phyloP scores from a whole-genome alignment of 2,797 vertebrate species.

The Chaetophractus vellerosus region DNA sequence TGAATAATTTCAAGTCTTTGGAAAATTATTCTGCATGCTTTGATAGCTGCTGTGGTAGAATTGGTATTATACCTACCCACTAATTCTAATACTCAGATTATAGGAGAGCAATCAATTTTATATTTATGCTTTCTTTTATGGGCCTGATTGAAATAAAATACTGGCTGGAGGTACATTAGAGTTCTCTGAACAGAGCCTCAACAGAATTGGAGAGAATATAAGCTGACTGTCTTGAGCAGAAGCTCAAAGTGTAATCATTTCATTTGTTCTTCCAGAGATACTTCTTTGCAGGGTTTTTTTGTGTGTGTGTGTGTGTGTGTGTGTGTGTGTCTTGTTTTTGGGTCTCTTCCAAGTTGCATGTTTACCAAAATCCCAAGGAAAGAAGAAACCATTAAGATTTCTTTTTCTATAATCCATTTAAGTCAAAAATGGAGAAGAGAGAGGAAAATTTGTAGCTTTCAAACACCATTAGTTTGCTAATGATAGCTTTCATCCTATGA shows the following conservation, averaged over 20 bases:
- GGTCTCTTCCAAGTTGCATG: conserved; percentile 78
- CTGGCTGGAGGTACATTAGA: conserved; percentile 79
- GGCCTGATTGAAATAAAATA: conserved; percentile 85
- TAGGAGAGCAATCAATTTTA: conserved; percentile 80
- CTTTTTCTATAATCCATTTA: conserved; percentile 86
- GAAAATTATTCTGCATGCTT: conserved; percentile 81
- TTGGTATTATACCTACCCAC: conserved; percentile 75
- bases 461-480: conserved; percentile 91
- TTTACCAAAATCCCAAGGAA: conserved; percentile 82
- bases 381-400: conserved; percentile 78
- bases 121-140: conserved; percentile 77
- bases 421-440: conserved; percentile 87
- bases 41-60: conserved; percentile 71
- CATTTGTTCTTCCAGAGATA: conserved; percentile 64
- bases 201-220: conserved; percentile 78
- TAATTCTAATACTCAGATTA: conserved; percentile 79
- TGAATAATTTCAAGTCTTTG: conserved; percentile 83
- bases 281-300: conserved; percentile 52
- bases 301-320: too few species aligned
- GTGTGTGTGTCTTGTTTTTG: conserved; percentile 64
- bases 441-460: conserved; percentile 90
- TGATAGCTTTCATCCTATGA: conserved; percentile 88
- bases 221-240: not conserved
- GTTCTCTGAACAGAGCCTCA: conserved; percentile 75
- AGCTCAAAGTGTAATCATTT: conserved; percentile 24